Evolutionary conservation across 2,888 invertebrate genomes (phyloP), one percentile per base, ranked within the genome.

Genomic region (Sphaeridia pumilis): DNA sequence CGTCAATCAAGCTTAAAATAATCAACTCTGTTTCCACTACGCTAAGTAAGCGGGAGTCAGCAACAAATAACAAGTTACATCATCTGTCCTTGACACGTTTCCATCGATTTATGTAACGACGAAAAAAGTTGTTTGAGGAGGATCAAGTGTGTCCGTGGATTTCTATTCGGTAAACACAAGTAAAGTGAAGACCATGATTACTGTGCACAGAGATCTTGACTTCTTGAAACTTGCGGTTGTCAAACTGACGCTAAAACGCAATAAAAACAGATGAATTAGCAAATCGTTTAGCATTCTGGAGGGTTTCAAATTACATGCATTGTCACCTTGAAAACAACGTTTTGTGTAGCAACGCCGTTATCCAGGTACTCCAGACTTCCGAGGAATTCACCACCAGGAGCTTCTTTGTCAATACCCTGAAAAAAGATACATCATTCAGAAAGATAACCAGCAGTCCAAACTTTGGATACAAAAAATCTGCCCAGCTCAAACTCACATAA

Each of bases 281-380:
- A 17, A n/a, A 10, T 3, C 24, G 4, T 22, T 26, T 45, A n/a
- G n/a, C n/a, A n/a, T n/a, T n/a, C n/a, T n/a, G n/a, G n/a, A n/a
- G n/a, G 24, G 28, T n/a, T 28, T 14, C 46, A 7, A 31, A 31
- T 26, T 10, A 22, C 14, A 21, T 21, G n/a, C 4, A 7, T 4
- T 10, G 26, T 10, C 10, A 52, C 52, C 36, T 46, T 5, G 27
- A 52, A 46, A 36, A 22, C 20, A 7, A 35, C 21, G 5, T 36
- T 46, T 52, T 52, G 52, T 21, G 31, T 5, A 12, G 52, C 10
- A 5, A 36, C 1, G 17, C 41, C 52, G 34, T 52, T 46, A 17
- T 52, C 52, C 2, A 52, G 41, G n/a, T 46, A 52, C 25, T 52
- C 46, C 21, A 41, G 38, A 20, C 46, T 52, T 1, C 46, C 52